Base-by-base conservation (phyloP, 2,888 invertebrate genomes). In the Drosophila paucipuncta region DNA sequence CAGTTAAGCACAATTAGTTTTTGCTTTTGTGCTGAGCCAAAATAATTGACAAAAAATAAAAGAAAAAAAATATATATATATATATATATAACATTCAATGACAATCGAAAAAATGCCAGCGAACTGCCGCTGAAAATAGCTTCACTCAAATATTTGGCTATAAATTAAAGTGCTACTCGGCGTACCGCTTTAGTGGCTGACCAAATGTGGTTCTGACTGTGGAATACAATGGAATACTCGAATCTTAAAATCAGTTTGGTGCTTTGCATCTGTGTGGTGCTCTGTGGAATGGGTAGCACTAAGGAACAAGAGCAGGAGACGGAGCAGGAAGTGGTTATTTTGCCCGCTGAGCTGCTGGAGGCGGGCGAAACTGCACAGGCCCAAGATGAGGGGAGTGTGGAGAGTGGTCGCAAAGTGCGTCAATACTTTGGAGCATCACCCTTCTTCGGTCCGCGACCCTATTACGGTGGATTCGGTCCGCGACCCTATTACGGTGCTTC, bases 341-440 rank as follows among this genome's bases (percentile, higher is more conserved):
- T 39, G 16, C 30, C 50, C 6, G 28, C 35, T 9, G 68, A 76
- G 31, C 57, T 73, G 5, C 16, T 43, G 10, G 7, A 66, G 4
- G 81, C 73, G 1, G 89, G 61, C 1, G 86, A 76, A 9, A 76
- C 58, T 11, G 7, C 57, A 2, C 83, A 89, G 43, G 76, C 70
- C 16, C 85, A 82, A 30, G 77, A 50, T 30, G 53, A 2, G 41
- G 81, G 30, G 18, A 80, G 35, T 31, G 58, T 6, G 2, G 62
- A 64, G 25, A 54, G 68, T 28, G 43, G 55, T 11, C 79, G 92
- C 7, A 91, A 83, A 65, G 81, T 71, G 28, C 85, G 91, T 0
- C 92, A 91, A 67, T 89, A 69, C 71, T 88, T 85, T 59, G 81
- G 75, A 3, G 68, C 73, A 37, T 88, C 89, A n/a, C 89, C 83